These are phyloP conservation scores for Nesogale talazaci DNA, from an alignment of 2,113 vertebrate genomes.

Conservation along the genomic window DNA sequence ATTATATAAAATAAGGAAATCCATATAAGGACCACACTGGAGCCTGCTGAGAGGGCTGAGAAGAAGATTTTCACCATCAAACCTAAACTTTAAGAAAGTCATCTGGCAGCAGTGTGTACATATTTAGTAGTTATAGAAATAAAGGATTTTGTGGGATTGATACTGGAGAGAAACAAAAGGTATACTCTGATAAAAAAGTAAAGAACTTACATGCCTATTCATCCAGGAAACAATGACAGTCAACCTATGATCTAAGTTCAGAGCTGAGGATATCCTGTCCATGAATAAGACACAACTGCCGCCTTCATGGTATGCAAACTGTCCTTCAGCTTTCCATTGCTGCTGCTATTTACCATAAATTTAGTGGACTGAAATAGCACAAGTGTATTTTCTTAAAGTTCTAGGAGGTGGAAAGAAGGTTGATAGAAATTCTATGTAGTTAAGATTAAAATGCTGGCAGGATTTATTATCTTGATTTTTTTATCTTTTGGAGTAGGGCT, in stretches of 20 bases:
- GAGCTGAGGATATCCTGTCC: fast-evolving
- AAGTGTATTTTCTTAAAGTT: background rate
- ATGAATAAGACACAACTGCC: background rate
- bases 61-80: fast-evolving
- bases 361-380: too few species aligned
- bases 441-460: too few species aligned
- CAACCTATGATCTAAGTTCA: background rate
- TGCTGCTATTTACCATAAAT: background rate
- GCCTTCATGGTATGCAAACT: background rate
- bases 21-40: fast-evolving
- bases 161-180: background rate
- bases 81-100: background rate
- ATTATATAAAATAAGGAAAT: background rate
- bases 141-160: too few species aligned
- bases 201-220: background rate
- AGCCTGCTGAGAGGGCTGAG: background rate
- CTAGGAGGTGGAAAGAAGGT: too few species aligned
- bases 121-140: background rate
- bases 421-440: too few species aligned
- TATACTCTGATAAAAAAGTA: background rate
- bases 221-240: too few species aligned
- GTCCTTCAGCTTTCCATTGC: background rate
- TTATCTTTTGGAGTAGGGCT: too few species aligned
- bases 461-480: too few species aligned
- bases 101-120: background rate